phyloP scores from a whole-genome alignment of 2,797 vertebrate species.

The Aplochiton taeniatus region DNA sequence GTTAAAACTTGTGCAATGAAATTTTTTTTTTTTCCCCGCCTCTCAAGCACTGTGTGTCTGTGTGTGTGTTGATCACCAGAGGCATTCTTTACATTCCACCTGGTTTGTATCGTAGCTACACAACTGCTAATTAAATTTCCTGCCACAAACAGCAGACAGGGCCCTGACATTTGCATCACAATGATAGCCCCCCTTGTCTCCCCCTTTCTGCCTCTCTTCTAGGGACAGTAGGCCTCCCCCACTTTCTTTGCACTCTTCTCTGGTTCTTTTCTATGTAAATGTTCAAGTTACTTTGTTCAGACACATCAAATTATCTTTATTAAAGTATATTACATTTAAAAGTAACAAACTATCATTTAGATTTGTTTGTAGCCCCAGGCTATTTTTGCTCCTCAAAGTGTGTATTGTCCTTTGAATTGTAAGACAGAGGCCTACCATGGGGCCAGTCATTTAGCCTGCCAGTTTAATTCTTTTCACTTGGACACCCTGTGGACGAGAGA shows the following conservation, averaged over 20 bases:
- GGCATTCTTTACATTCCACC: constrained; percentile 86
- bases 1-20: constrained; percentile 76
- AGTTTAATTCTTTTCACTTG: too few relatives aligned
- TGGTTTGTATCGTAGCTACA: constrained; percentile 78
- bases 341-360: too few relatives aligned
- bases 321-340: too few relatives aligned
- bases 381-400: too few relatives aligned
- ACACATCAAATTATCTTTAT: too few relatives aligned
- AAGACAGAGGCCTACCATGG: too few relatives aligned
- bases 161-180: constrained; percentile 82
- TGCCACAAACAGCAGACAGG: constrained; percentile 79
- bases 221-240: constrained; percentile 50
- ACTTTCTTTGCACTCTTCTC: constrained; percentile 41
- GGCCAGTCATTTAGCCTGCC: too few relatives aligned
- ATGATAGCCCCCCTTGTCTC: constrained; percentile 55
- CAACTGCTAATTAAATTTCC: constrained; percentile 84
- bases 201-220: constrained; percentile 58
- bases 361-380: too few relatives aligned
- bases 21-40: constrained; percentile 58
- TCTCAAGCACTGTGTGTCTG: neutral
- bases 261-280: constrained; percentile 35
- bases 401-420: too few relatives aligned
- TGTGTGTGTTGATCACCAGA: constrained; percentile 48
- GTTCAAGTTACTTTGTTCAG: constrained; percentile 46
- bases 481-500: too few relatives aligned